Base-by-base conservation (phyloP, 1,140 invertebrate genomes). In the Periplaneta americana region DNA sequence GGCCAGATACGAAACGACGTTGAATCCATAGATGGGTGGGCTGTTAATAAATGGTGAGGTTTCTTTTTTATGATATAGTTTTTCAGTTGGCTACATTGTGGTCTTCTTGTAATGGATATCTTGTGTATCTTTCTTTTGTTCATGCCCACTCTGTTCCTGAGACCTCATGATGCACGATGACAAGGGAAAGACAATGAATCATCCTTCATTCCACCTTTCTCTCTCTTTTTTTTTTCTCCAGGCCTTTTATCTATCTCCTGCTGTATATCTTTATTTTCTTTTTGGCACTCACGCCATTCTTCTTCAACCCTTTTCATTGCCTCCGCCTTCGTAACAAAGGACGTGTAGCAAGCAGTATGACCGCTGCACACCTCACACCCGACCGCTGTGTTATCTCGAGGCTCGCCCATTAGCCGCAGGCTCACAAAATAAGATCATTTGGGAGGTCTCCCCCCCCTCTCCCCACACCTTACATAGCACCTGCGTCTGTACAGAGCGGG, bases 21-120 rank as follows among this genome's bases (percentile, higher is more conserved):
- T 66, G 48, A n/a, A 66, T 66, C 28, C 48, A n/a, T 66, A 66
- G 48, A 66, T 66, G 48, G 48, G 48, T 66, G 48, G 48, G 48
- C 48, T 66, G 22, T 5, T 66, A 66, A 66, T 66, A 66, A 66
- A 66, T 28, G 48, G 22, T 28, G 22, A 66, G 0, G 48, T 66
- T 28, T 1, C 48, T 66, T 66, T 66, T 66, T 66, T 66, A 66
- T 66, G 48, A 66, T 66, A 66, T 28, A 28, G 48, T 66, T 66
- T 66, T 66, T 66, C 28, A 28, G 22, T 66, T 66, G 11, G 18
- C 22, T 76, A 31, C 34, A 39, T 74, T 79, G 80, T 83, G 80
- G 18, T 34, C 66, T 74, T 81, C 74, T 78, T 83, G 33, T 78
- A 81, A 35, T 48, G 39, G 75, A 34, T 57, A 75, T 32, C 75